A percentile compares a stretch with the other conserved stretches of the same genome.
Evolutionary conservation across 92 coral and sea anemone species (phyloP).

Genomic region (Actinostola sp.): DNA sequence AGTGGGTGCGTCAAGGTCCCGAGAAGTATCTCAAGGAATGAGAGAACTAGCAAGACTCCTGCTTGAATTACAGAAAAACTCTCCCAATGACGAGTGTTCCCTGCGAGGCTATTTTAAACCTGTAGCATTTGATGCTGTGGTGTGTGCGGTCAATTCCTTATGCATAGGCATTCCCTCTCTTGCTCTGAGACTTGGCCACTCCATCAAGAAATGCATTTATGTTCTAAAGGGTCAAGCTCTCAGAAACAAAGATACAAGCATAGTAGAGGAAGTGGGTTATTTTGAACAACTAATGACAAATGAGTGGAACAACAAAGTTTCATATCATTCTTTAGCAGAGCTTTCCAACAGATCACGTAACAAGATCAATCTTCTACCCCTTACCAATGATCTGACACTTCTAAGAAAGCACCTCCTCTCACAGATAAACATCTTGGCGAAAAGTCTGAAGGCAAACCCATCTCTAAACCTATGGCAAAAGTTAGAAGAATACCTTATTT

Average conservation of each 20-base stretch:
- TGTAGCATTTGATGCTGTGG: constrained; percentile 42
- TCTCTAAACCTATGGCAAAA: constrained; percentile 12
- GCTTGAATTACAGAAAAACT: constrained; percentile 3
- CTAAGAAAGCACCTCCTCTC: constrained; percentile 28
- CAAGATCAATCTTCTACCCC: constrained; percentile 34
- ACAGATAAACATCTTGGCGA: background rate
- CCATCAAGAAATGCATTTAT: constrained; percentile 31
- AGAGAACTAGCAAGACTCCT: constrained; percentile 53
- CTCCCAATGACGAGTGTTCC: constrained; percentile 12
- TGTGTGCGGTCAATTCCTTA: constrained; percentile 40
- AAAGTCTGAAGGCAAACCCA: background rate
- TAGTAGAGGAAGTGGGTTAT: constrained; percentile 24
- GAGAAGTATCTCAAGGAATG: constrained; percentile 44
- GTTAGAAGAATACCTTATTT: constrained; percentile 20
- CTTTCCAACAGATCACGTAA: constrained; percentile 15
- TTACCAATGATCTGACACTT: constrained; percentile 27
- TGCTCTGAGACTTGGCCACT: constrained; percentile 44
- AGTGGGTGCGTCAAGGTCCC: constrained; percentile 22
- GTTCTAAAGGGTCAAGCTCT: constrained; percentile 39
- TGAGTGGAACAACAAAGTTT: constrained; percentile 36
- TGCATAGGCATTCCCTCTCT: constrained; percentile 40
- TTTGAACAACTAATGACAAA: constrained; percentile 31
- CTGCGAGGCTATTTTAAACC: constrained; percentile 38
- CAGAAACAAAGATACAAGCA: constrained; percentile 16
- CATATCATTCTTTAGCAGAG: constrained; percentile 29